phyloP scores from a whole-genome alignment of 1,140 invertebrate genomes.

The Steinernema feltiae region DNA sequence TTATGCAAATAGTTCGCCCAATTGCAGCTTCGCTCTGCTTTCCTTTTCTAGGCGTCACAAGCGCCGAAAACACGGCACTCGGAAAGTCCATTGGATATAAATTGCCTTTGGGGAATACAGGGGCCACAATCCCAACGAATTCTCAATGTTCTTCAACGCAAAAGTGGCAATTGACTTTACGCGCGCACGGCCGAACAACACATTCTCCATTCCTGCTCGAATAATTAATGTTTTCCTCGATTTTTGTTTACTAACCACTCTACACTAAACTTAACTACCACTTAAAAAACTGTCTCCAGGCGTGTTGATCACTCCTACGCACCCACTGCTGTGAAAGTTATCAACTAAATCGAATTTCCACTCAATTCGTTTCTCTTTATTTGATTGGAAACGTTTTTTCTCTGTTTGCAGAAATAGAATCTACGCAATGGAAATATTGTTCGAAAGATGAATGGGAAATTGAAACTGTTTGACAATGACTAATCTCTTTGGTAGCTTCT shows the following conservation, averaged over 20 bases:
- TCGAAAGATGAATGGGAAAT: background rate
- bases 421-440: no score
- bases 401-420: background rate
- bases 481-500: background rate
- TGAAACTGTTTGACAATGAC: background rate
- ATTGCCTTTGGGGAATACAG: slow-evolving; percentile 13
- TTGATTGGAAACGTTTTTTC: background rate
- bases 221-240: background rate
- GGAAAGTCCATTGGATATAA: slow-evolving; percentile 9
- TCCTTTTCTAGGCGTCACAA: background rate
- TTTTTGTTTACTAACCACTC: background rate
- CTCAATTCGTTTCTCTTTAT: no score
- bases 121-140: background rate
- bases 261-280: no score
- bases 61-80: background rate
- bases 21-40: background rate
- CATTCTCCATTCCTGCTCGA: background rate
- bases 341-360: no score
- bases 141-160: slow-evolving; percentile 1
- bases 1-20: slow-evolving; percentile 1
- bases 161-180: slow-evolving; percentile 12
- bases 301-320: no score
- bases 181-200: background rate
- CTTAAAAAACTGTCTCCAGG: no score
- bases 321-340: no score